Evolutionary conservation across 2,113 vertebrate species (phyloP).

Genomic region (Puntigrus tetrazona): DNA sequence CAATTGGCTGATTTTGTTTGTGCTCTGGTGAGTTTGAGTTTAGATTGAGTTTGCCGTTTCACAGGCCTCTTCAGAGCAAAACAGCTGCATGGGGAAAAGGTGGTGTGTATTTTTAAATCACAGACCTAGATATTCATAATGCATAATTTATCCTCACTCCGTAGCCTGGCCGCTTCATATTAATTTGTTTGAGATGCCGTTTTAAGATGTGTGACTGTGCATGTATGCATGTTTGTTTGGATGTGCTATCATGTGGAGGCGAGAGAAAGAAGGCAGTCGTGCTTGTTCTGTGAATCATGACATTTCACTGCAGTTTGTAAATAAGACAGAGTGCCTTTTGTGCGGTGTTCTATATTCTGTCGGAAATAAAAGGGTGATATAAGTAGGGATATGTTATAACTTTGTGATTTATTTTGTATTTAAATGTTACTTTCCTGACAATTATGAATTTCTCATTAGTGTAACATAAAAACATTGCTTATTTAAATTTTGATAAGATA

Average conservation of each 20-base stretch:
- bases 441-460: background rate
- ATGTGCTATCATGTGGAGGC: slow-evolving; percentile 43
- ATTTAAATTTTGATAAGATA: background rate
- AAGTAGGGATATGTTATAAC: too few relatives aligned
- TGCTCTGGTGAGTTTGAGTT: background rate
- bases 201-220: slow-evolving; percentile 21
- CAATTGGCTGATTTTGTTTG: slow-evolving; percentile 1
- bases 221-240: slow-evolving; percentile 35
- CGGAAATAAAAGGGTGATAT: background rate
- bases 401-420: background rate
- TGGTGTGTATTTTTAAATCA: slow-evolving; percentile 54
- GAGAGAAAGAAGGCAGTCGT: slow-evolving; percentile 55
- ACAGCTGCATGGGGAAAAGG: slow-evolving; percentile 25
- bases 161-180: slow-evolving; percentile 50
- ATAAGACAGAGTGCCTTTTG: slow-evolving; percentile 48
- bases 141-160: slow-evolving; percentile 62
- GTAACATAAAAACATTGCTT: too few relatives aligned
- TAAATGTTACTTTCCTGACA: background rate
- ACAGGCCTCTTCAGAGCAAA: slow-evolving; percentile 30
- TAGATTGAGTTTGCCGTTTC: slow-evolving; percentile 6
- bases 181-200: slow-evolving; percentile 23
- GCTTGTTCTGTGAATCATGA: slow-evolving; percentile 63
- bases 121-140: slow-evolving; percentile 58
- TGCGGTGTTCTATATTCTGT: slow-evolving; percentile 54
- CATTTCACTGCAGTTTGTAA: slow-evolving; percentile 58